Conservation (phyloP, 2,888 invertebrate genomes). For the Mimas tiliae region DNA sequence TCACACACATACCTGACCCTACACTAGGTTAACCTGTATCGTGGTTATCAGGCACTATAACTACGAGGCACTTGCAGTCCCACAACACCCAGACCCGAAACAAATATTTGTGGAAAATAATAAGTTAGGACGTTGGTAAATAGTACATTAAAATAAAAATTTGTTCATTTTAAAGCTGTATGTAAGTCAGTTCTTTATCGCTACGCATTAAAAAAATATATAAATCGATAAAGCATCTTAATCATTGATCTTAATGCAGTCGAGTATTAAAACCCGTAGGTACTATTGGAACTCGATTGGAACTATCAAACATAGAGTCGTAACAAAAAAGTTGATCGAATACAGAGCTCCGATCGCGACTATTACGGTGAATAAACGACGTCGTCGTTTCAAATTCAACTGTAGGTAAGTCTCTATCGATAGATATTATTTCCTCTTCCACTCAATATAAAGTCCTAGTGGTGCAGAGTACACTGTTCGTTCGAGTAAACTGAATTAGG, state of each 20-base stretch:
- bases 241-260: neutral
- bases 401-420: constrained; percentile 53
- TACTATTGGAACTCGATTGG: constrained; percentile 23
- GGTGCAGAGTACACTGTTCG: constrained; percentile 64
- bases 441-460: constrained; percentile 61
- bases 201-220: neutral
- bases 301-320: constrained; percentile 40
- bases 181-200: neutral
- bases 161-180: neutral
- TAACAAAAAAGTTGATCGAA: constrained; percentile 43
- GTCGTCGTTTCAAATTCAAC: constrained; percentile 54
- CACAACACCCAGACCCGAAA: no score
- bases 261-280: no score
- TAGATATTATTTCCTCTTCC: constrained; percentile 66
- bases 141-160: no score
- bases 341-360: constrained; percentile 41
- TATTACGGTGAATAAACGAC: constrained; percentile 56
- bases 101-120: no score
- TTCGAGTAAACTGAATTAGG: constrained; percentile 78
- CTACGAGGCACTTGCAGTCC: no score
- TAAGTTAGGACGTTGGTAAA: no score
- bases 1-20: no score
- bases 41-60: no score
- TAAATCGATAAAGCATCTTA: neutral
- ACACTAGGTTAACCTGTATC: no score